Evolutionary conservation across 2,888 invertebrate genomes (phyloP), one percentile per base, ranked within the genome.

Genomic region (Macroteleia sp.): DNA sequence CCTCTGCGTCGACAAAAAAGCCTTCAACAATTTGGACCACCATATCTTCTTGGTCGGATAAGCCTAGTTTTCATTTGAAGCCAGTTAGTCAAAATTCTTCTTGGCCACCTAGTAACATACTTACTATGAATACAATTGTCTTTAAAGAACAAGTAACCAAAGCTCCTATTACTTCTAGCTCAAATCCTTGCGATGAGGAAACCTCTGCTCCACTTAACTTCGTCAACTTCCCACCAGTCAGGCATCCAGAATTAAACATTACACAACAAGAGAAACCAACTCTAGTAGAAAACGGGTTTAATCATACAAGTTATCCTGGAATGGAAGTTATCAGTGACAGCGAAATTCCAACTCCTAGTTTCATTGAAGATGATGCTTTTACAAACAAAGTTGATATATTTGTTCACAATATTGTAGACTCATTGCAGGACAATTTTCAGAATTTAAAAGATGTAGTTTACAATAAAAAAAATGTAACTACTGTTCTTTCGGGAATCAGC

Each of bases 161-260:
- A 36, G 32, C 46, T 30, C 78, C 30, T 19, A 54, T 50, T 19
- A 54, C 34, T 34, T 77, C 85, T 0, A 66, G 81, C 0, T 42
- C 62, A 10, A 83, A 77, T 6, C 83, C 88, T 6, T 87, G 91
- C 36, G 95, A 95, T 82, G 92, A 94, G 5, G 94, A 94, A 78
- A 95, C 95, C 0, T 94, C 94, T 17, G 88, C 88, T 0, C 93
- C 94, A 0, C 95, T 96, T 84, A 95, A 96, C 77, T 91, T 94
- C 17, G 94, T 95, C 30, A 96, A 96, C 83, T 97, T 97, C 92
- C 97, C 97, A 12, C 97, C 97, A 0, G 97, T 96, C 0, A 93
- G 97, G 46, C 96, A 97, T 89, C 97, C 97, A 0, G 95, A 96
- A 92, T 91, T 96, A 0, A 96, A 96, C 77, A 94, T 94, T 0